A percentile compares a stretch with the other conserved stretches of the same genome.
phyloP scores from a whole-genome alignment of 2,113 vertebrate genomes.

The Prochilodus magdalenae region DNA sequence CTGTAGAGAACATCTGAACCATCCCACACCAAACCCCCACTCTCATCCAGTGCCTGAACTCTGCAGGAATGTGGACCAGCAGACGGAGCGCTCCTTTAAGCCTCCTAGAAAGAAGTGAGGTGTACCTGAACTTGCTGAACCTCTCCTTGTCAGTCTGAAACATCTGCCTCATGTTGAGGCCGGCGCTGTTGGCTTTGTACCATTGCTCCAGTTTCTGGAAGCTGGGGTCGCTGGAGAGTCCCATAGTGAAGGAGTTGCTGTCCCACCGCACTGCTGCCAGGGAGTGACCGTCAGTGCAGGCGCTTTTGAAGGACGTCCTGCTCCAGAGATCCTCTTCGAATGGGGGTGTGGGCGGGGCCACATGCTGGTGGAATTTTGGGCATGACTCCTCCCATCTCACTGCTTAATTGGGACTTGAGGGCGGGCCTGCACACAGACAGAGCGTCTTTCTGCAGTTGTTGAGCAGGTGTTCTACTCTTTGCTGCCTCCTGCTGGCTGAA shows the following conservation, averaged over 20 bases:
- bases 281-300: not conserved
- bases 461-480: not conserved
- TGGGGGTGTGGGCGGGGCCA: not conserved
- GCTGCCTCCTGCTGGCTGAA: not conserved
- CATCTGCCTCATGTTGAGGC: conserved; percentile 86
- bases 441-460: too few relatives aligned
- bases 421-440: not conserved
- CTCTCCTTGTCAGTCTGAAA: conserved; percentile 86
- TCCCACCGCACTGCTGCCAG: conserved; percentile 23
- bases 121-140: conserved; percentile 88
- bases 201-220: conserved; percentile 87
- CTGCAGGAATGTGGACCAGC: too few relatives aligned
- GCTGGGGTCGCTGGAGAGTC: conserved; percentile 81
- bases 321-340: not conserved
- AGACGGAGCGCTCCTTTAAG: too few relatives aligned
- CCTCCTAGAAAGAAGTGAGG: not conserved
- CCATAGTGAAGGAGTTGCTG: conserved; percentile 73
- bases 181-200: conserved; percentile 78
- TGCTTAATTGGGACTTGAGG: not conserved
- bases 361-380: too few relatives aligned
- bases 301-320: not conserved
- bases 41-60: too few relatives aligned
- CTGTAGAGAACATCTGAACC: too few relatives aligned
- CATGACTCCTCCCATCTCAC: not conserved
- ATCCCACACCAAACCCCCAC: too few relatives aligned